Conservation (phyloP, 2,797 vertebrate genomes). For the Scolopax bukidnonensis region DNA sequence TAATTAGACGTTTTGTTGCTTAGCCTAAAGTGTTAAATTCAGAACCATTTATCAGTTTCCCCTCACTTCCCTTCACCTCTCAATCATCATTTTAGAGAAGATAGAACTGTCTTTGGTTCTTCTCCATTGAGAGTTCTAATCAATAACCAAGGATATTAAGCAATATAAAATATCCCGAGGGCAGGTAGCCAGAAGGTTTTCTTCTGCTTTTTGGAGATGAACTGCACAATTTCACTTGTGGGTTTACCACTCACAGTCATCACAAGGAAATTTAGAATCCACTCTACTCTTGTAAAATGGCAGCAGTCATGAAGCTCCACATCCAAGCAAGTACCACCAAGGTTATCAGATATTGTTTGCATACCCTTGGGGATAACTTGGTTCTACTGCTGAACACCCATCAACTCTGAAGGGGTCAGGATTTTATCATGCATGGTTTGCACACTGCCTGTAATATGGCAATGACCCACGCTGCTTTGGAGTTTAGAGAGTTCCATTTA, state of each 20-base stretch:
- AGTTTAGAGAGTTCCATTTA: background rate
- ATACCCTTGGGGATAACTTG: background rate
- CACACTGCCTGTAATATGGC: background rate
- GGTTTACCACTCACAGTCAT: background rate
- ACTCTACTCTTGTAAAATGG: background rate
- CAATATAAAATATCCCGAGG: background rate
- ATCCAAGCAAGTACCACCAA: background rate
- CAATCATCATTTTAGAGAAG: background rate
- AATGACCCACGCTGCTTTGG: background rate
- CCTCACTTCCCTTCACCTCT: background rate
- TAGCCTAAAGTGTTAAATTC: constrained; percentile 53
- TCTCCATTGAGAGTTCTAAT: background rate
- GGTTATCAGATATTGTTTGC: background rate
- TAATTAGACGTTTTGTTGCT: constrained; percentile 40
- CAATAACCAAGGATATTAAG: background rate
- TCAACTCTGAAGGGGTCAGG: background rate
- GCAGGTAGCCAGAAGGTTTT: background rate
- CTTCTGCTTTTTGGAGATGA: background rate
- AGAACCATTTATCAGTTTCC: constrained; percentile 19
- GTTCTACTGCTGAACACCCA: background rate
- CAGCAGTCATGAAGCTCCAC: background rate
- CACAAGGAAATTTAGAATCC: background rate
- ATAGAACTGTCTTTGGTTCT: background rate
- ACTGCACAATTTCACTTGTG: background rate
- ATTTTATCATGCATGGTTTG: background rate